Conservation (phyloP, 2,113 vertebrate genomes). For the Lasiurus borealis region DNA sequence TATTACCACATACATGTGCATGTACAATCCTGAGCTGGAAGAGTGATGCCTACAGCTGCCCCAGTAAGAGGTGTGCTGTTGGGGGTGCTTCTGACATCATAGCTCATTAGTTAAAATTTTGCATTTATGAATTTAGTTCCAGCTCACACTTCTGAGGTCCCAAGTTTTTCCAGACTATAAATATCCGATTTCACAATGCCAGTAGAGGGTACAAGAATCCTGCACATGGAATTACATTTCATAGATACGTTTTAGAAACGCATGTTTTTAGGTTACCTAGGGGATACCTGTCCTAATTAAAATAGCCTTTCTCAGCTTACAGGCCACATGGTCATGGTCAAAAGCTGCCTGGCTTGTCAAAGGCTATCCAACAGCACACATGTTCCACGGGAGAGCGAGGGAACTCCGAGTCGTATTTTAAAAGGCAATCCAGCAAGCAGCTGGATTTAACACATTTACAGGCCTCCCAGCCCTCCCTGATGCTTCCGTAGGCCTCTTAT, state of each 20-base stretch:
- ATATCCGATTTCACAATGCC: conserved; percentile 26
- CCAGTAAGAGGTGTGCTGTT: neutral
- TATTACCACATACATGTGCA: neutral
- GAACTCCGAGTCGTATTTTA: neutral
- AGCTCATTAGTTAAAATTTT: conserved; percentile 30
- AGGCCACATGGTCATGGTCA: neutral
- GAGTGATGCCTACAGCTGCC: neutral
- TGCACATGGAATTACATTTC: conserved; percentile 15
- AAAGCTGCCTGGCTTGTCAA: neutral
- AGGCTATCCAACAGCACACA: neutral
- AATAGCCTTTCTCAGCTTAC: conserved; percentile 26
- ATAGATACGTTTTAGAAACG: conserved; percentile 1
- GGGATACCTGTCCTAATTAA: neutral
- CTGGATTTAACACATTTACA: conserved; percentile 83
- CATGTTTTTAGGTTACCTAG: neutral
- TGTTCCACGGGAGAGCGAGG: neutral
- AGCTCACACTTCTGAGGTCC: neutral
- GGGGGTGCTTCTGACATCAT: neutral
- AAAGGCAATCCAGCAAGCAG: conserved; percentile 80
- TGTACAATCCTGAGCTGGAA: neutral
- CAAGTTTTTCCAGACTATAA: neutral
- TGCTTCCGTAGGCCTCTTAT: conserved; percentile 94
- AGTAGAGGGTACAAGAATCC: neutral
- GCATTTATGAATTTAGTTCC: conserved; percentile 35
- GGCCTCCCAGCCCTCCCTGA: conserved; percentile 92